Percentiles rank a stretch among this genome's conserved stretches.
Conservation (phyloP, 2,888 invertebrate species). For the Apamea crenata region DNA sequence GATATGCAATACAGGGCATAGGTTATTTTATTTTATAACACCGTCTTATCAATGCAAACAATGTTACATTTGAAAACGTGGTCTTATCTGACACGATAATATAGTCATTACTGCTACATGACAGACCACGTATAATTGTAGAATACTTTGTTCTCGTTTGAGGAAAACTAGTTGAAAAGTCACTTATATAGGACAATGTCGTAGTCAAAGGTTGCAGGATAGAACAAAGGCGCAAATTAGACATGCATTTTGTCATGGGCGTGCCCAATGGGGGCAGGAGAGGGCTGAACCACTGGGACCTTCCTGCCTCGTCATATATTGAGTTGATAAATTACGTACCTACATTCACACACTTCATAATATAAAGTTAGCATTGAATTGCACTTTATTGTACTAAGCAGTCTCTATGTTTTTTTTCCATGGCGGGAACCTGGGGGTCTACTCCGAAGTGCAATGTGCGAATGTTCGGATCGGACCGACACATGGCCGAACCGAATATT, state of each 20-base stretch:
- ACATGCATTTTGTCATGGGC: background rate
- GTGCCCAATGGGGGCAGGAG: background rate
- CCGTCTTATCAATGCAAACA: constrained; percentile 52
- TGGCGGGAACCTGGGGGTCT: background rate
- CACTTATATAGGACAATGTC: no score
- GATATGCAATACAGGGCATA: constrained; percentile 40
- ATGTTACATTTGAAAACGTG: constrained; percentile 49
- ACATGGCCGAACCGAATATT: no score
- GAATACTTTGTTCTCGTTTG: background rate
- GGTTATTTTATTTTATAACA: constrained; percentile 38
- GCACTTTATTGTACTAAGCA: background rate
- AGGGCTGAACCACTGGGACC: background rate
- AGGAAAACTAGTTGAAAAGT: constrained; percentile 11
- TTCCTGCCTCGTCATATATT: constrained; percentile 3
- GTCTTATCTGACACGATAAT: constrained; percentile 47
- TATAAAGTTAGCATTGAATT: background rate
- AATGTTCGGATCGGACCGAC: no score
- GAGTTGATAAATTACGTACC: background rate
- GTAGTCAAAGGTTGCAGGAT: background rate
- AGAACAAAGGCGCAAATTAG: background rate
- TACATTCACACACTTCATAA: background rate
- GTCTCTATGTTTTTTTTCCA: background rate
- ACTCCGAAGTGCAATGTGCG: no score
- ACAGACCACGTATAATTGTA: constrained; percentile 11
- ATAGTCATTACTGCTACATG: constrained; percentile 18